Evolutionary conservation across 1,140 invertebrate species (phyloP), one percentile per base, ranked within the genome.

Genomic region (Aphidius gifuensis): DNA sequence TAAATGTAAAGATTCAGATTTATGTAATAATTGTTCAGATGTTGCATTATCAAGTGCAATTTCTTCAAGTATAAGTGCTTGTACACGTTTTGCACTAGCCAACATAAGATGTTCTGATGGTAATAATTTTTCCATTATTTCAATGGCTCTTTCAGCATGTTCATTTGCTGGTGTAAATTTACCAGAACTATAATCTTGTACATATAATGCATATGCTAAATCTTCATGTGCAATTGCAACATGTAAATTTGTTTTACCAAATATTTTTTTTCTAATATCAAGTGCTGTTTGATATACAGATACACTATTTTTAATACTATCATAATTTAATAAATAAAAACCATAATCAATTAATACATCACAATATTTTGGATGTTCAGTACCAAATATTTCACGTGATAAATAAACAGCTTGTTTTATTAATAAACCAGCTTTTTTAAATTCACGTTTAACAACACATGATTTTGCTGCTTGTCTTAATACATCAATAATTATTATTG

Each of bases 21-120:
- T 88, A 23, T 80, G 70, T 42, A 93, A 75, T 47, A 90, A 79
- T 64, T 83, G 79, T 59, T 84, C 83, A 70, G 76, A 42, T 8
- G 67, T 76, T 4, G 83, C 83, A 60, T 85, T 89, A 77, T 96
- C 93, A 44, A 96, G 83, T 1, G 93, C 94, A 61, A 96, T 94
- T 82, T 97, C 94, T 80, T 97, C 94, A 6, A 97, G 76, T 54
- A 97, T 93, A 48, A 97, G 80, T 1, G 94, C 94, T 81, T 96
- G 93, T 0, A 96, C 92, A 66, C 93, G 85, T 75, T 94, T 93
- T 2, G 92, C 92, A 46, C 92, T 94, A 1, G 93, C 91, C 53
- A 96, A 77, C 77, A 94, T 86, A 11, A 96, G 78, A 76, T 96
- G 92, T 71, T 94, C 88, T 21, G 82, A 76, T 1, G 92, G 91